phyloP scores from a whole-genome alignment of 2,113 vertebrate genomes.

The Alexandromys fortis region DNA sequence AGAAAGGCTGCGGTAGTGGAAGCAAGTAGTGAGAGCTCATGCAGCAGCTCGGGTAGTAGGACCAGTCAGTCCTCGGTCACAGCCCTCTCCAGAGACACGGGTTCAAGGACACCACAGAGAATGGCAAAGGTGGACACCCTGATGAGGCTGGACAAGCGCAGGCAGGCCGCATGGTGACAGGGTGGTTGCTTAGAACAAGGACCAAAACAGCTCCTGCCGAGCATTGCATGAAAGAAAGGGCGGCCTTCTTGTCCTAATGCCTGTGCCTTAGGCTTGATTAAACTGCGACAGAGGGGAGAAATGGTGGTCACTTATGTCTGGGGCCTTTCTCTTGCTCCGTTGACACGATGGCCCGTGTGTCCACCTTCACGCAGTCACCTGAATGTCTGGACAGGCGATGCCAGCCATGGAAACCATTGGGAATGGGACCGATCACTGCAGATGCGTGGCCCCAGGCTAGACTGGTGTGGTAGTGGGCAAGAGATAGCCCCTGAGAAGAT shows the following conservation, averaged over 20 bases:
- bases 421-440: background rate
- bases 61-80: background rate
- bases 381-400: background rate
- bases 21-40: background rate
- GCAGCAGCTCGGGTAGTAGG: too few relatives aligned
- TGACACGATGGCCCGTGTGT: accelerated
- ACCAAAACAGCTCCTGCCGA: background rate
- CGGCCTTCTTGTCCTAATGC: background rate
- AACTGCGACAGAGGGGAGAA: background rate
- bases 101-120: background rate
- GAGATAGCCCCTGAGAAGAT: background rate
- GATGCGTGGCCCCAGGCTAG: background rate
- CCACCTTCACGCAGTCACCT: accelerated
- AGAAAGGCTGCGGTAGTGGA: background rate
- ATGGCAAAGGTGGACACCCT: background rate
- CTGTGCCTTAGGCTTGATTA: background rate
- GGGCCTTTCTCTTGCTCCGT: background rate
- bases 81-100: background rate
- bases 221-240: background rate
- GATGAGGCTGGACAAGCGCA: background rate
- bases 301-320: background rate
- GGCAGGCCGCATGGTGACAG: too few relatives aligned
- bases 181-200: background rate
- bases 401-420: background rate
- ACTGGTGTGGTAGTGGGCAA: background rate